Conservation (phyloP, 2,888 invertebrate genomes). For the Tenthredo amoena region DNA sequence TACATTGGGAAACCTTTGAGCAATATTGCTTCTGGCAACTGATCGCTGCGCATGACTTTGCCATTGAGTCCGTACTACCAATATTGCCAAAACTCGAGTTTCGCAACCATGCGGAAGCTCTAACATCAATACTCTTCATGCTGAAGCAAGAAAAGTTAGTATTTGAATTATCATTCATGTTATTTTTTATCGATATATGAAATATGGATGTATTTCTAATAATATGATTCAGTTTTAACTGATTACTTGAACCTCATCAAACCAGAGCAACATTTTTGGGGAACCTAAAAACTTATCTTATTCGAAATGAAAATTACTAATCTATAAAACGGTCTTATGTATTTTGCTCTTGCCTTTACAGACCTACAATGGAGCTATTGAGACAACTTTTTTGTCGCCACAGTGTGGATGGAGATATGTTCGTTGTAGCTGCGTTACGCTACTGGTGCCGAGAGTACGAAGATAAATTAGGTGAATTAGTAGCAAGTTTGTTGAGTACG, state of each 20-base stretch:
- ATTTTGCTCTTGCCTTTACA: conserved; percentile 68
- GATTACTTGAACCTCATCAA: no score
- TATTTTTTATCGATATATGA: not conserved
- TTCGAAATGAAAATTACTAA: not conserved
- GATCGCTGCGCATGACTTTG: conserved; percentile 95
- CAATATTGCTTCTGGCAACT: conserved; percentile 99
- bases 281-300: not conserved
- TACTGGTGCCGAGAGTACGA: conserved; percentile 97
- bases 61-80: conserved; percentile 93
- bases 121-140: conserved; percentile 93
- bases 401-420: conserved; percentile 88
- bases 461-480: conserved; percentile 91
- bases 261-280: no score
- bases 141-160: conserved; percentile 92
- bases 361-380: conserved; percentile 91
- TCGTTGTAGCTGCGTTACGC: conserved; percentile 94
- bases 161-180: not conserved
- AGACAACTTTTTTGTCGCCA: conserved; percentile 90
- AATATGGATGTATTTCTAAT: not conserved
- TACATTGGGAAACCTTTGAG: conserved; percentile 98
- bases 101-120: conserved; percentile 94
- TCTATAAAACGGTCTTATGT: not conserved
- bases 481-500: conserved; percentile 88
- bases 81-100: conserved; percentile 89
- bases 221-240: no score